Conservation (phyloP, 2,888 invertebrate species). For the Gerris lacustris region DNA sequence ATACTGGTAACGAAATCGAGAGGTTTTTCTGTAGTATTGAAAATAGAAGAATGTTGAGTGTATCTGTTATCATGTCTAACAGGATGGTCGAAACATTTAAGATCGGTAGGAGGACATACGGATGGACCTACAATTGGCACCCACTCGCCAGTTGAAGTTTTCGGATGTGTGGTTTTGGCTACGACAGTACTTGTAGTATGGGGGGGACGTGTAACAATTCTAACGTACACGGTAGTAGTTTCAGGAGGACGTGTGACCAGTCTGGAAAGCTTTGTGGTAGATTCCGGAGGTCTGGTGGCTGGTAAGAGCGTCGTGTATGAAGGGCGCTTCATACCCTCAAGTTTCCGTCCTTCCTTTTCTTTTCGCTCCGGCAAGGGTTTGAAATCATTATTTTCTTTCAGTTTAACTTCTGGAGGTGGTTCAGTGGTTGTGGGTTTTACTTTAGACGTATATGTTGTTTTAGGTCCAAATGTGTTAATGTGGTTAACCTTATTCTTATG, state of each 20-base stretch:
- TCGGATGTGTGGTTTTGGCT: slow-evolving; percentile 19
- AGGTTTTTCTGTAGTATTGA: neutral
- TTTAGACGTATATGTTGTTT: slow-evolving; percentile 14
- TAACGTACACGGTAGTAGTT: slow-evolving; percentile 18
- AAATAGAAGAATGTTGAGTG: neutral
- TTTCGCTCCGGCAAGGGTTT: slow-evolving; percentile 5
- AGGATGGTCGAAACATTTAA: neutral
- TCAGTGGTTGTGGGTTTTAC: slow-evolving; percentile 18
- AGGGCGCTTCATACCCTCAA: slow-evolving; percentile 40
- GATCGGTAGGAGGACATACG: neutral
- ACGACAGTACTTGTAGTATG: slow-evolving; percentile 6
- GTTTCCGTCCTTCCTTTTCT: slow-evolving; percentile 10
- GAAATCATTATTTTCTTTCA: slow-evolving; percentile 17
- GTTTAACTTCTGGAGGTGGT: slow-evolving; percentile 16
- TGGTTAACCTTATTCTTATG: slow-evolving; percentile 29
- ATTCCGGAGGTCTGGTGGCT: slow-evolving; percentile 20
- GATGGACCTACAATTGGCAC: slow-evolving; percentile 28
- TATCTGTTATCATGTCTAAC: neutral
- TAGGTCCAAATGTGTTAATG: slow-evolving; percentile 38
- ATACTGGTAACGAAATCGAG: neutral
- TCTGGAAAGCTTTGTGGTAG: slow-evolving; percentile 20
- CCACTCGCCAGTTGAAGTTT: slow-evolving; percentile 29
- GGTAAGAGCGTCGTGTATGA: slow-evolving; percentile 29
- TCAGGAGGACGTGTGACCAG: slow-evolving; percentile 19
- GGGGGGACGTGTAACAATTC: neutral